Evolutionary conservation across 2,888 invertebrate genomes (phyloP).

Genomic region (Cosmia trapezina): DNA sequence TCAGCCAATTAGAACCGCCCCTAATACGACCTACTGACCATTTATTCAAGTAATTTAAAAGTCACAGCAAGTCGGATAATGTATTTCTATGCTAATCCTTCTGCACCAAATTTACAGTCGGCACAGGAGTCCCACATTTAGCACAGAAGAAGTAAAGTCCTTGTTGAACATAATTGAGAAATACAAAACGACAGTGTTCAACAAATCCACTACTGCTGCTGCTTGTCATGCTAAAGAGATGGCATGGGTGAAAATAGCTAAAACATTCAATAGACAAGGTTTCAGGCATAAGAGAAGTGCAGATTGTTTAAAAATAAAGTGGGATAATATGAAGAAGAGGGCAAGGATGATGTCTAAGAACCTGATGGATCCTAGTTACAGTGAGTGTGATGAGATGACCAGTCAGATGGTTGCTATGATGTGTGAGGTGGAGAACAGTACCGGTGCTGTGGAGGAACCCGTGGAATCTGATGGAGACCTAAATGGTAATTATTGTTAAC

Average conservation of each 20-base stretch:
- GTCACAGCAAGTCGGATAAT: background rate
- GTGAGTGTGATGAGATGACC: conserved; percentile 71
- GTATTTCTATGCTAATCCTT: background rate
- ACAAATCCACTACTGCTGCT: conserved; percentile 76
- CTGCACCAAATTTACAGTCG: conserved; percentile 63
- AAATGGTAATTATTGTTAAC: conserved; percentile 49
- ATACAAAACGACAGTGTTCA: conserved; percentile 79
- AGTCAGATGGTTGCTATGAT: conserved; percentile 72
- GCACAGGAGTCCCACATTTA: conserved; percentile 80
- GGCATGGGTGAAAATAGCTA: conserved; percentile 81
- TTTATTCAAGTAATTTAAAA: background rate
- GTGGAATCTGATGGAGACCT: conserved; percentile 56
- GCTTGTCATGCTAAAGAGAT: conserved; percentile 78
- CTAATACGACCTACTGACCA: too few relatives aligned
- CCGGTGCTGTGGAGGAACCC: conserved; percentile 52
- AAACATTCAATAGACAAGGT: conserved; percentile 76
- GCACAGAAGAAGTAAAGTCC: conserved; percentile 75
- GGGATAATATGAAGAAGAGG: conserved; percentile 82
- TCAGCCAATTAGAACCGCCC: background rate
- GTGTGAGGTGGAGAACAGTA: conserved; percentile 71
- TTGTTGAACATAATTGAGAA: conserved; percentile 78
- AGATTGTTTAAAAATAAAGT: conserved; percentile 81
- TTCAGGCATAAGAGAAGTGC: conserved; percentile 72
- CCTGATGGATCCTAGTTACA: conserved; percentile 70
- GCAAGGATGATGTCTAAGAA: conserved; percentile 77